A percentile compares a stretch with the other conserved stretches of the same genome.
phyloP scores from a whole-genome alignment of 2,797 vertebrate genomes.

The Acanthis flammea region DNA sequence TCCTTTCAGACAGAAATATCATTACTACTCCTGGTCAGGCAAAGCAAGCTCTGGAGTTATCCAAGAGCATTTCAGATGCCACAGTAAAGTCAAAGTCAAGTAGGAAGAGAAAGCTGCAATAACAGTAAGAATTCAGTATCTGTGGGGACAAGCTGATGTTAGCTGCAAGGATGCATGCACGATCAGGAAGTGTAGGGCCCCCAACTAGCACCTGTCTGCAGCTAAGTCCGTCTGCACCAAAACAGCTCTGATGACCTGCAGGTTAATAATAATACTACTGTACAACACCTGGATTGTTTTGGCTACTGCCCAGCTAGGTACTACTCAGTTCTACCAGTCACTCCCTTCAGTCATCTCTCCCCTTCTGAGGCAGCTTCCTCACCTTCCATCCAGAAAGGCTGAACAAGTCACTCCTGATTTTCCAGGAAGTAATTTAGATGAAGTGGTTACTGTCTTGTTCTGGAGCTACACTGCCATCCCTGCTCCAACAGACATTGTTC shows the following conservation, averaged over 20 bases:
- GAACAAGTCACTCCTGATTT: conserved; percentile 13
- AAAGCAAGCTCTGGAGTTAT: background rate
- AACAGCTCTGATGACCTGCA: background rate
- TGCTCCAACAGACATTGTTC: too few relatives aligned
- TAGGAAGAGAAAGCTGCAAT: background rate
- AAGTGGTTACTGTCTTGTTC: background rate
- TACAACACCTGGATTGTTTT: background rate
- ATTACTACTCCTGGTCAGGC: background rate
- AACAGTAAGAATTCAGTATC: background rate
- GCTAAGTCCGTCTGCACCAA: background rate
- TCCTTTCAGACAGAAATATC: background rate
- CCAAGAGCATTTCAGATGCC: background rate
- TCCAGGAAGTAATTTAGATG: background rate
- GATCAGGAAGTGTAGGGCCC: background rate
- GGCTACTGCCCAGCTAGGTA: background rate
- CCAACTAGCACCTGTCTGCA: background rate
- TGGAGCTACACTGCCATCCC: background rate
- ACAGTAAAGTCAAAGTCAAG: background rate
- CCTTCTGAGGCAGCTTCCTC: background rate
- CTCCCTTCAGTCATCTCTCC: background rate
- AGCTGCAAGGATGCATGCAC: background rate
- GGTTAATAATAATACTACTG: background rate
- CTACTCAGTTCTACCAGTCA: background rate
- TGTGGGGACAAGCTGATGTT: background rate
- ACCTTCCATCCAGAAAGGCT: background rate